Percentiles rank a stretch among this genome's conserved stretches.
Evolutionary conservation across 1,140 invertebrate species (phyloP).

Genomic region (Drosophila azteca): DNA sequence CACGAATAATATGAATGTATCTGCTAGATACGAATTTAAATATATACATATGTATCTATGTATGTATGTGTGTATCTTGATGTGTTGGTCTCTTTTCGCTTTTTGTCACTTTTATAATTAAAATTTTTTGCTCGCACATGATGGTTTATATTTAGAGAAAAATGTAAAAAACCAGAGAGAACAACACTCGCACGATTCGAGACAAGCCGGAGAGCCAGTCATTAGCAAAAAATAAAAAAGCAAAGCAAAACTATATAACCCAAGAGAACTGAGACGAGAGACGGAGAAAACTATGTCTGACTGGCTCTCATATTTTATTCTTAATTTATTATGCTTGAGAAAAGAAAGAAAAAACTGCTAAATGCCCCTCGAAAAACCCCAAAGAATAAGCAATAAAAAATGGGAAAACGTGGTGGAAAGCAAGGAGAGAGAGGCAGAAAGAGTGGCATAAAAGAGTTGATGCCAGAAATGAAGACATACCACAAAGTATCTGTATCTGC

Average conservation of each 20-base stretch:
- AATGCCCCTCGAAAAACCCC: constrained; percentile 33
- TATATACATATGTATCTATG: constrained; percentile 26
- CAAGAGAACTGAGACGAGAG: constrained; percentile 32
- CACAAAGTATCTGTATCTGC: constrained; percentile 27
- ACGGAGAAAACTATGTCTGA: constrained; percentile 3
- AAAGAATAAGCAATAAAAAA: constrained; percentile 17
- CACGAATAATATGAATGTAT: too few species aligned
- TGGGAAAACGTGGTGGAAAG: constrained; percentile 13
- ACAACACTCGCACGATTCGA: constrained; percentile 46
- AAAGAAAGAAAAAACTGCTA: constrained; percentile 45
- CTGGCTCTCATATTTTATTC: constrained; percentile 16
- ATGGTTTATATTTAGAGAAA: constrained; percentile 41
- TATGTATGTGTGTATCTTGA: constrained; percentile 18
- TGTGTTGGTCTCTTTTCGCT: constrained; percentile 26
- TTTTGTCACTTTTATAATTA: constrained; percentile 80
- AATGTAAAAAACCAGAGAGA: constrained; percentile 18
- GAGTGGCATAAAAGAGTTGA: background rate
- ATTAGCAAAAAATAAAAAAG: constrained; percentile 42
- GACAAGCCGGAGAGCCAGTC: constrained; percentile 19
- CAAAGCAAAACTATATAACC: constrained; percentile 32
- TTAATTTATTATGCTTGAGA: constrained; percentile 29
- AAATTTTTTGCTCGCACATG: constrained; percentile 65
- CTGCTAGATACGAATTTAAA: constrained; percentile 29
- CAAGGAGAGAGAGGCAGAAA: background rate
- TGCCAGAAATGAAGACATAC: constrained; percentile 43